These are phyloP conservation scores for Sebastes fasciatus DNA, from an alignment of 2,113 vertebrate genomes.

Conservation along the genomic window DNA sequence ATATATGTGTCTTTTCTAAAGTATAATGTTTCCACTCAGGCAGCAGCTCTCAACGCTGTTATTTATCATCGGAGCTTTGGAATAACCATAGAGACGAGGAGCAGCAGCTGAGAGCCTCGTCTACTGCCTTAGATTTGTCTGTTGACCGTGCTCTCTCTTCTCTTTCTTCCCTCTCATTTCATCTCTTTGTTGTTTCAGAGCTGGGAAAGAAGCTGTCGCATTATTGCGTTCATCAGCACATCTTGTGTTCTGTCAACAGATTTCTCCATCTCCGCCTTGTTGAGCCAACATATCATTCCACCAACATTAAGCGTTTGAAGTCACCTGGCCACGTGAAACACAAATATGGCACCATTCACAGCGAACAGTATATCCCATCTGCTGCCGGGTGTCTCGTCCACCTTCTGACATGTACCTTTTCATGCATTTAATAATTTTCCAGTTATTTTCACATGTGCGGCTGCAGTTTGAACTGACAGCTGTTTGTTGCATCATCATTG, in stretches of 20 bases:
- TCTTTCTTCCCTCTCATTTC: neutral
- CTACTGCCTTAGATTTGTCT: neutral
- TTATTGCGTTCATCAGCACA: slow-evolving; percentile 13
- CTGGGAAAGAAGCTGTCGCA: slow-evolving; percentile 11
- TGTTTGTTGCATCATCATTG: slow-evolving; percentile 29
- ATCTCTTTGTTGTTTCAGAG: neutral
- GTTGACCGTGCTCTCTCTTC: neutral
- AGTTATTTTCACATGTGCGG: neutral
- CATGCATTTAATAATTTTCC: neutral
- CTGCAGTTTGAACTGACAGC: slow-evolving; percentile 27
- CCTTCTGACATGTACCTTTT: neutral
- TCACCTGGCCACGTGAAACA: neutral
- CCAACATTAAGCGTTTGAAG: slow-evolving; percentile 35
- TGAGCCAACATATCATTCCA: slow-evolving; percentile 32
- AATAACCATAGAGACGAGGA: too few species aligned
- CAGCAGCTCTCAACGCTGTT: neutral
- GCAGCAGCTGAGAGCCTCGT: neutral
- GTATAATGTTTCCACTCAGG: slow-evolving; percentile 1
- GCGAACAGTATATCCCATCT: neutral
- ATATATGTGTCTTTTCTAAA: neutral
- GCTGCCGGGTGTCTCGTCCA: neutral
- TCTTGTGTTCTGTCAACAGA: slow-evolving; percentile 51
- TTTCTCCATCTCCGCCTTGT: slow-evolving; percentile 7
- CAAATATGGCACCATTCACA: neutral
- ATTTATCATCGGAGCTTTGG: neutral